Evolutionary conservation across 2,888 invertebrate species (phyloP), one percentile per base, ranked within the genome.

Genomic region (Xestia xanthographa): DNA sequence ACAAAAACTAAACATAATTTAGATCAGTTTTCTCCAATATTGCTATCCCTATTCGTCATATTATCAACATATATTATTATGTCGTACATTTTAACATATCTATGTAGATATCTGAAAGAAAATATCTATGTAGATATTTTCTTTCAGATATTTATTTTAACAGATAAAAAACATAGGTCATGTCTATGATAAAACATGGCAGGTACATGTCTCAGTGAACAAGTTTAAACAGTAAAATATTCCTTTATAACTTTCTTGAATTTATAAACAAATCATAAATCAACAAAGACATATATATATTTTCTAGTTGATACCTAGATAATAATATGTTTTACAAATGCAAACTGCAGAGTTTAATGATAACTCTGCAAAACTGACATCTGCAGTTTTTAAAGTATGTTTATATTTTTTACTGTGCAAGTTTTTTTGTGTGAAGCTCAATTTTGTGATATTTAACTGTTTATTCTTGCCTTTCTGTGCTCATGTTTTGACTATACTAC

Each of bases 31-130:
- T 75, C 0, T 79, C 2, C 75, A 81, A 76, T 60, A 76, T 78
- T 73, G 77, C 87, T 80, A 77, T 71, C 71, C 72, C 66, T 66
- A 70, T 72, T 29, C 29, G 22, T 20, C 69, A 83, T 67, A 75
- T 77, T 58, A 72, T 76, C 77, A 81, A 87, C 86, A 87, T 88
- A 72, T 72, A 69, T 83, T 72, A 69, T 83, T 75, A 84, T 80
- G 82, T 80, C 65, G 81, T 86, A 83, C 62, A 80, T 75, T 80
- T 86, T 66, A 87, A 87, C 81, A 75, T 85, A 87, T 72, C 76
- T 88, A 87, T 77, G 77, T 78, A 78, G 83, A 81, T 73, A 88
- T 83, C n/a, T n/a, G n/a, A n/a, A n/a, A n/a, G n/a, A n/a, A n/a
- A n/a, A 75, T 85, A 87, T 72, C 76, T 88, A 87, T 77, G 77